These are phyloP conservation scores for Laupala kohalensis DNA, from an alignment of 1,140 invertebrate genomes.

Conservation along the genomic window DNA sequence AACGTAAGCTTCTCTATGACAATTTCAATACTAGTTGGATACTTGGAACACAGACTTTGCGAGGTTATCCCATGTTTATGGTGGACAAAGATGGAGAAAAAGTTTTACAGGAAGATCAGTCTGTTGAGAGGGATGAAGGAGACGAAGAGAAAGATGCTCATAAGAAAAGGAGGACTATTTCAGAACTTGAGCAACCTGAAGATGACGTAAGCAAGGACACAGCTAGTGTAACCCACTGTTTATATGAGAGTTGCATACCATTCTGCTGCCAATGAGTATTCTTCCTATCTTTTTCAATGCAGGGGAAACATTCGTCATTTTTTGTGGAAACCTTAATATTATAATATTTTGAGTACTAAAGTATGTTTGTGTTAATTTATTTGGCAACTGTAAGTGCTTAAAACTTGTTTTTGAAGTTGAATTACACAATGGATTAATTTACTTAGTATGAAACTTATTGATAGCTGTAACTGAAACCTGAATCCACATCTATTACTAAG, in stretches of 20 bases:
- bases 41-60: constrained; percentile 33
- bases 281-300: too few relatives aligned
- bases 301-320: too few relatives aligned
- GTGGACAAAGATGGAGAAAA: constrained; percentile 29
- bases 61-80: constrained; percentile 34
- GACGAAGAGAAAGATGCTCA: constrained; percentile 2
- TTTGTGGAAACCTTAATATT: too few relatives aligned
- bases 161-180: constrained; percentile 1
- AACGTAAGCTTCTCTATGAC: constrained; percentile 39
- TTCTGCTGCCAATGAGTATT: background rate
- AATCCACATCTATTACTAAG: too few relatives aligned
- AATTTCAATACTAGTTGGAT: constrained; percentile 40
- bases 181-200: background rate
- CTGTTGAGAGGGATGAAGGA: constrained; percentile 14
- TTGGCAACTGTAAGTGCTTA: too few relatives aligned
- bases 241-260: background rate
- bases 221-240: background rate
- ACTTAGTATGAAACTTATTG: too few relatives aligned
- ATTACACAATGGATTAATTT: too few relatives aligned
- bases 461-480: too few relatives aligned
- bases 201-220: constrained; percentile 6
- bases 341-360: too few relatives aligned
- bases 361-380: too few relatives aligned
- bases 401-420: too few relatives aligned
- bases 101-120: constrained; percentile 22